A percentile compares a stretch with the other conserved stretches of the same genome.
phyloP scores from a whole-genome alignment of 2,797 vertebrate species.

The Crypturellus tataupa region DNA sequence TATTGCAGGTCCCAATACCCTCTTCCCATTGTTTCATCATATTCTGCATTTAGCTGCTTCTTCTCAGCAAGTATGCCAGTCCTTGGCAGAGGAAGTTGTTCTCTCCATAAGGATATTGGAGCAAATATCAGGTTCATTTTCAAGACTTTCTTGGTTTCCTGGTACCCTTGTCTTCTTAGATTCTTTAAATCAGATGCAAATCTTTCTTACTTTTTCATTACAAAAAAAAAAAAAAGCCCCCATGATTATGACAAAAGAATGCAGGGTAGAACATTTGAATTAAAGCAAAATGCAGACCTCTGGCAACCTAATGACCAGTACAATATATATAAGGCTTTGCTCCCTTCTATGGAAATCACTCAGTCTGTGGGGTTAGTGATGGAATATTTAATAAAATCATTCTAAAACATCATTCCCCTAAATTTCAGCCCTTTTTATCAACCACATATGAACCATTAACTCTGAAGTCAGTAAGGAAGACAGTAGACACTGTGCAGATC shows the following conservation, averaged over 20 bases:
- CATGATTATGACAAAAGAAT: background rate
- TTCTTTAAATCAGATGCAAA: background rate
- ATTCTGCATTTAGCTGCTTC: background rate
- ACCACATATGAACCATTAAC: conserved; percentile 64
- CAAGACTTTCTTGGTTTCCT: background rate
- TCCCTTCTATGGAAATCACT: background rate
- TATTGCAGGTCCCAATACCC: background rate
- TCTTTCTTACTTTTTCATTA: background rate
- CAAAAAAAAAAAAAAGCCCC: background rate
- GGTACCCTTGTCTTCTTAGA: background rate
- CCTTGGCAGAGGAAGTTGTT: background rate
- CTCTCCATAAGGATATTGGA: background rate
- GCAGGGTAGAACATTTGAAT: background rate
- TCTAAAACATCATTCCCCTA: conserved; percentile 7
- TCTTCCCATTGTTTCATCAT: background rate
- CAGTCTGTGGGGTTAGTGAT: conserved; percentile 1
- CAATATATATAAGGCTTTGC: background rate
- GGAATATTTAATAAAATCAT: conserved; percentile 40
- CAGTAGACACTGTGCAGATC: conserved; percentile 59
- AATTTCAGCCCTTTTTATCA: conserved; percentile 64
- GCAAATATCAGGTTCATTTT: background rate
- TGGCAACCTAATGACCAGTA: background rate
- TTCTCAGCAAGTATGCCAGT: background rate
- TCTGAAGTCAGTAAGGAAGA: conserved; percentile 66
- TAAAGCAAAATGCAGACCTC: background rate